Evolutionary conservation across 1,140 invertebrate genomes (phyloP).

Genomic region (Cherax quadricarinatus): DNA sequence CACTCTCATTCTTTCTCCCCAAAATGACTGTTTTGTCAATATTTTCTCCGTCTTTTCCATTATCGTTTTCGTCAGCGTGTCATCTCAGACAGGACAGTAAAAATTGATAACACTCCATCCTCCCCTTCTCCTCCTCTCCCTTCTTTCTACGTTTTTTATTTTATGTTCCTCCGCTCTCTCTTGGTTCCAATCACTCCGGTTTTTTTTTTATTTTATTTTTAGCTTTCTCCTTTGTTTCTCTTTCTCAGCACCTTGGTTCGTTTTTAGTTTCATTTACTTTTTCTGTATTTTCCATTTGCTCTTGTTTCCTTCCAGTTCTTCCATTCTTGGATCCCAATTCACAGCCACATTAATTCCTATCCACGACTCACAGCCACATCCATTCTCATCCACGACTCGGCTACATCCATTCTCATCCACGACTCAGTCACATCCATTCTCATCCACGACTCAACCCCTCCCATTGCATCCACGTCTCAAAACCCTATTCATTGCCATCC

Average conservation of each 20-base stretch:
- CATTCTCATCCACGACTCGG: too few relatives aligned
- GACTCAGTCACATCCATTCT: background rate
- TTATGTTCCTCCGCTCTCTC: background rate
- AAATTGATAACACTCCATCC: background rate
- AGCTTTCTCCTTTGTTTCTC: background rate
- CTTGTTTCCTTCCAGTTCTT: background rate
- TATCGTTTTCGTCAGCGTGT: background rate
- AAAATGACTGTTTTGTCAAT: background rate
- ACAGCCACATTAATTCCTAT: background rate
- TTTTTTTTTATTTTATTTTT: background rate
- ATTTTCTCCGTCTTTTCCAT: background rate
- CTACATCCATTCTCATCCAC: background rate
- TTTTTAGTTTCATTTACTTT: background rate
- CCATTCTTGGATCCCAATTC: background rate
- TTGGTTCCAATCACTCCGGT: background rate
- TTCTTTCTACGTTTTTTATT: background rate
- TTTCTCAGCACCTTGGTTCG: background rate
- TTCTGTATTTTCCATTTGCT: background rate
- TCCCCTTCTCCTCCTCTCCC: constrained; percentile 3
- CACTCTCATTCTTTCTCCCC: background rate
- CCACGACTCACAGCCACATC: too few relatives aligned
- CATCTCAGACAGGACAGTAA: background rate
- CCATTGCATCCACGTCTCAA: background rate
- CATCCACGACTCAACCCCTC: background rate
- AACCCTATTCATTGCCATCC: background rate